Conservation (phyloP, 2,888 invertebrate genomes). For the Cryptocephalus primarius region DNA sequence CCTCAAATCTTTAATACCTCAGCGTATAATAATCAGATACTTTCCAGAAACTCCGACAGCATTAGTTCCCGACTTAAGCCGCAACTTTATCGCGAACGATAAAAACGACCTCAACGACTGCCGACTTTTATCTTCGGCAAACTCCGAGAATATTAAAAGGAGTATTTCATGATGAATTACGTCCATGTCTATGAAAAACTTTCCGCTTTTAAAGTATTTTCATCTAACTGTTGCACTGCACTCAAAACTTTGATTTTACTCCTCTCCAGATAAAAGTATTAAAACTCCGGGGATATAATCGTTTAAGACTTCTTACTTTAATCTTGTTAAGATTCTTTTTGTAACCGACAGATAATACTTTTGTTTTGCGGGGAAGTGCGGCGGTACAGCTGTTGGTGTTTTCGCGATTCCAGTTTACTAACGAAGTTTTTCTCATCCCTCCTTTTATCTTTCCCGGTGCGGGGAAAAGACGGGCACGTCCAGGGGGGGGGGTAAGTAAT, state of each 20-base stretch:
- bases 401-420: background rate
- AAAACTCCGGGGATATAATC: constrained; percentile 10
- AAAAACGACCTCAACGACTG: too few relatives aligned
- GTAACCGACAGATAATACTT: background rate
- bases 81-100: too few relatives aligned
- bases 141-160: too few relatives aligned
- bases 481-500: too few relatives aligned
- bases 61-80: too few relatives aligned
- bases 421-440: background rate
- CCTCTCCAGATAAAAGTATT: constrained; percentile 8
- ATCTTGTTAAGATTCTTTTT: constrained; percentile 4
- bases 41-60: too few relatives aligned
- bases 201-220: background rate
- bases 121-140: too few relatives aligned
- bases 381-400: background rate
- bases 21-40: too few relatives aligned
- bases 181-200: too few relatives aligned
- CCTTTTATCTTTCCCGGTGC: background rate
- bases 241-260: constrained; percentile 11
- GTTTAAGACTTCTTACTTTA: constrained; percentile 11
- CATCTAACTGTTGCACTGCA: constrained; percentile 8
- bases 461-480: background rate
- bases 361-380: background rate
- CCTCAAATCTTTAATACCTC: too few relatives aligned
- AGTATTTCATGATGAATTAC: too few relatives aligned